These are phyloP conservation scores for Brachionus sp. DNA, from an alignment of 1,140 invertebrate genomes.

Conservation along the genomic window DNA sequence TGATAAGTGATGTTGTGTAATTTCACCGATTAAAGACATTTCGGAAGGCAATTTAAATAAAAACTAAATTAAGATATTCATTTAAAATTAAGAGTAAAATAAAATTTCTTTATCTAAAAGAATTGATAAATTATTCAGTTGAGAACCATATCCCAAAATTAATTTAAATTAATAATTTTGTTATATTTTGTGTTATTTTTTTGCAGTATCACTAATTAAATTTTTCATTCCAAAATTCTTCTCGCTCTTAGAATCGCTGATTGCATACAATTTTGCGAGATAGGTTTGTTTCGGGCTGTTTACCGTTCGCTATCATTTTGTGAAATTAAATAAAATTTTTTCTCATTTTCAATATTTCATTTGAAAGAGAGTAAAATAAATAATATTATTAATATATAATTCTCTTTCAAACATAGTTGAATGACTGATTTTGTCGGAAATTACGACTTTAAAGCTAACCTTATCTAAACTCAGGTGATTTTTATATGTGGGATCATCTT, in stretches of 20 bases:
- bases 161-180: neutral
- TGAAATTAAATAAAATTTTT: no score
- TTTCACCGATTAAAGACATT: neutral
- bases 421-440: no score
- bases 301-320: no score
- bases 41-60: neutral
- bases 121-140: neutral
- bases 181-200: neutral
- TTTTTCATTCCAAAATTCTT: neutral
- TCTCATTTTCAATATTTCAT: no score
- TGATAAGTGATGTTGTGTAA: neutral
- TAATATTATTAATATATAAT: no score
- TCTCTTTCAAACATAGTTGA: no score
- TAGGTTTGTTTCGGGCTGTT: no score
- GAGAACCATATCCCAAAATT: neutral
- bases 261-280: no score
- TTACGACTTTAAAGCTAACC: no score
- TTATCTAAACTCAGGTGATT: no score
- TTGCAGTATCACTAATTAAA: neutral
- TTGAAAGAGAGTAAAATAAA: no score
- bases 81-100: neutral
- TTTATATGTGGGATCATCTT: no score
- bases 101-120: neutral
- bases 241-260: neutral
- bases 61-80: neutral